A percentile compares a stretch with the other conserved stretches of the same genome.
Conservation (phyloP, 1,140 invertebrate genomes). For the Andricus grossulariae region DNA sequence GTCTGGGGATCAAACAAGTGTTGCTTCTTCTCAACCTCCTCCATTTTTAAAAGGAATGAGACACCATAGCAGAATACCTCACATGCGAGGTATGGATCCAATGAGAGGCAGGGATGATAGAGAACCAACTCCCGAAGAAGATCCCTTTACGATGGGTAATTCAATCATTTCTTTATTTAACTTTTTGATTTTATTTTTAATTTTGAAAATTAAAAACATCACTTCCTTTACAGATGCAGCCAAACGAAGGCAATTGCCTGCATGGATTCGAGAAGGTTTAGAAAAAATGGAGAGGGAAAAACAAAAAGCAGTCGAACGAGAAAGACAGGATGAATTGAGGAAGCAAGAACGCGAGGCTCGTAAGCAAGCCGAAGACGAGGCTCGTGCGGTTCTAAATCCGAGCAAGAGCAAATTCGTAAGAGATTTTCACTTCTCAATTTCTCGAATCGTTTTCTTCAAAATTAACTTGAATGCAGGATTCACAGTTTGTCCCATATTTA, state of each 20-base stretch:
- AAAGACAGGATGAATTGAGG: conserved; percentile 81
- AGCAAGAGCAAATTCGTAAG: conserved; percentile 90
- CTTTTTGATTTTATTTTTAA: background rate
- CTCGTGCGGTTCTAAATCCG: conserved; percentile 78
- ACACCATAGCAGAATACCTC: conserved; percentile 58
- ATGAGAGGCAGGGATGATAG: conserved; percentile 67
- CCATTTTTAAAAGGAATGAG: conserved; percentile 69
- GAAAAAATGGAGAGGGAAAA: conserved; percentile 99
- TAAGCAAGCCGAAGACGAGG: conserved; percentile 81
- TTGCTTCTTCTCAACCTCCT: conserved; percentile 60
- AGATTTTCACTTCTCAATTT: conserved; percentile 50
- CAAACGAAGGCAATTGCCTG: conserved; percentile 92
- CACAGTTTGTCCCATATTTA: too few species aligned
- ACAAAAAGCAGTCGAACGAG: conserved; percentile 89
- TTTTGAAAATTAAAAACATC: too few species aligned
- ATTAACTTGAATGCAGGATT: too few species aligned
- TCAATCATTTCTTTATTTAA: conserved; percentile 31
- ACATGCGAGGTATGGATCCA: conserved; percentile 62
- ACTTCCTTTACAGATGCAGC: conserved; percentile 84
- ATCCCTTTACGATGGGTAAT: conserved; percentile 71
- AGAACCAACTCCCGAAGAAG: conserved; percentile 72
- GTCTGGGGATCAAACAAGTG: conserved; percentile 66
- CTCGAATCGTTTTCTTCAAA: too few species aligned
- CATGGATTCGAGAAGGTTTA: conserved; percentile 96
- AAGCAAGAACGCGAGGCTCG: conserved; percentile 79